Base-by-base conservation (phyloP, 2,113 vertebrate species). In the Athene noctua region DNA sequence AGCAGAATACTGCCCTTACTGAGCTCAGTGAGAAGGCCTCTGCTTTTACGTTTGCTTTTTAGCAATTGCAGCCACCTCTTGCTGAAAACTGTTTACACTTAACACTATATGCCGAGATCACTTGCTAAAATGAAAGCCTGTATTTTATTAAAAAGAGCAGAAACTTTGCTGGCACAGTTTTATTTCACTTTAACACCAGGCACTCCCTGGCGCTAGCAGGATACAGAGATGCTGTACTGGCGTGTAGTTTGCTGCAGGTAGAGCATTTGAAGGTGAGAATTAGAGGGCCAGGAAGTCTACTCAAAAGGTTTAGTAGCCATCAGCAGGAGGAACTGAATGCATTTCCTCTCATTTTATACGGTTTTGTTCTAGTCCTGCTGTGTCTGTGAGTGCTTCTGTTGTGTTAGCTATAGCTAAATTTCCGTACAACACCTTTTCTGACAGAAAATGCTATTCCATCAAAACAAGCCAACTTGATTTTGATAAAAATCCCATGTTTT, bases 31-130 rank as follows among this genome's bases (percentile, higher is more conserved):
- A 82, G 46, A 54, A 49, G 57, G 46, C 18, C 65, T 34, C 86
- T 86, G 51, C 70, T 82, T 79, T 40, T 14, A 21, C 10, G 0
- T 22, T 72, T 61, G 77, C 22, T 57, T 89, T 88, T 75, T 17
- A 86, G 67, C 83, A 88, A 9, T 59, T 14, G 62, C 85, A 81
- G 65, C 68, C 63, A 90, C 21, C 38, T 46, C 92, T 80, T 10
- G 27, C 92, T 93, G 95, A 26, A 95, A 80, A 91, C 82, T 80
- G 95, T 96, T 96, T 92, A 90, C 92, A 86, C 90, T 94, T 88
- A 80, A 90, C 82, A 80, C 90, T 91, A 40, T 54, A 55, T 79
- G 89, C 91, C 36, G 91, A 68, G 89, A 87, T 91, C 52, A 55
- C 80, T 67, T 6, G 49, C 90, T 88, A 51, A 49, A 93, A 80